Evolutionary conservation across 2,888 invertebrate species (phyloP).

Genomic region (Fissipunctia ypsillon): DNA sequence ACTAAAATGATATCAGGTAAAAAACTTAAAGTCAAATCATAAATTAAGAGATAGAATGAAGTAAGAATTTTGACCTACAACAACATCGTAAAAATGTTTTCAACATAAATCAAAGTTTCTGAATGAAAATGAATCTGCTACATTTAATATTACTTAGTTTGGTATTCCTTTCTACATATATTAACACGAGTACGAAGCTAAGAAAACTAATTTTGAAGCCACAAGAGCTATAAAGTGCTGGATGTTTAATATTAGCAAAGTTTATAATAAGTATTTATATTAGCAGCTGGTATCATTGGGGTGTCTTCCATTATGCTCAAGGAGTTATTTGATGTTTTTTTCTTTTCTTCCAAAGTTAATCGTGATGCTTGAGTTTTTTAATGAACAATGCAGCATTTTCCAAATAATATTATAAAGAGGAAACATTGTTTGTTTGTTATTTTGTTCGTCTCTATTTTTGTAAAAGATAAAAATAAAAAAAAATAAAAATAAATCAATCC

Average conservation of each 20-base stretch:
- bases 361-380: background rate
- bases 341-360: background rate
- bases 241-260: constrained; percentile 52
- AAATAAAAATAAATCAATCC: background rate
- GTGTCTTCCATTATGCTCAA: background rate
- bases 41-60: background rate
- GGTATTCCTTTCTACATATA: constrained; percentile 41
- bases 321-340: background rate
- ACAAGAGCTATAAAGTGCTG: constrained; percentile 48
- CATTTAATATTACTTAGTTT: constrained; percentile 15
- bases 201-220: constrained; percentile 59
- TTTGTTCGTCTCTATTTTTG: background rate
- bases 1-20: background rate
- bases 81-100: background rate
- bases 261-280: constrained; percentile 42
- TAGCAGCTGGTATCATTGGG: constrained; percentile 48
- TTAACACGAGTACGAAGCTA: constrained; percentile 34
- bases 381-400: background rate
- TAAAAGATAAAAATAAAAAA: background rate
- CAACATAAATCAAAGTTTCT: constrained; percentile 7
- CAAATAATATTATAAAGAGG: background rate
- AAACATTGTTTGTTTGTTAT: background rate
- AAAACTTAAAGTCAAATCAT: background rate
- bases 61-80: background rate
- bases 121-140: too few relatives aligned